Conservation (phyloP, 2,888 invertebrate genomes). For the Agonopterix arenella region DNA sequence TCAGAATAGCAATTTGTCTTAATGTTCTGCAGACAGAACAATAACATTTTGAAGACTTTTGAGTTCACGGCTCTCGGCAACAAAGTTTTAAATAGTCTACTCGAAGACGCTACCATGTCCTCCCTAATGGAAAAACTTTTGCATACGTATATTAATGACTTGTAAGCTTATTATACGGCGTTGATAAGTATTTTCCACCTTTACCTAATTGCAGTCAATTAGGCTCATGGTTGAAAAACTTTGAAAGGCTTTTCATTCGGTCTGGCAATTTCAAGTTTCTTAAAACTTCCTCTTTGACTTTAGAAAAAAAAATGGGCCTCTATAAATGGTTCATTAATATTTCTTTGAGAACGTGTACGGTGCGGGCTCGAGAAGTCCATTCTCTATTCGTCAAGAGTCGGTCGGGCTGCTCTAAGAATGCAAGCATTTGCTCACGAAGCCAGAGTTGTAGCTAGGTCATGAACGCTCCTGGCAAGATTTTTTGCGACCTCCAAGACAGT, state of each 20-base stretch:
- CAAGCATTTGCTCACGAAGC: conserved; percentile 14
- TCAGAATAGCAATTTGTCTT: conserved; percentile 13
- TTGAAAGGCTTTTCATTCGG: too few relatives aligned
- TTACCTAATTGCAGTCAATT: too few relatives aligned
- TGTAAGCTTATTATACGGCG: conserved; percentile 13
- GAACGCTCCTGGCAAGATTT: neutral
- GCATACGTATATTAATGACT: conserved; percentile 37
- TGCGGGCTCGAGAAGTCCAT: neutral
- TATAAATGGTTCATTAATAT: conserved; percentile 18
- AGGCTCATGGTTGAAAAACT: too few relatives aligned
- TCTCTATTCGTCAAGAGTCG: conserved; percentile 12
- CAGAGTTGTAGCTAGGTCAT: too few relatives aligned
- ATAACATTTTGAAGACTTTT: conserved; percentile 27
- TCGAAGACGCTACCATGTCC: conserved; percentile 25
- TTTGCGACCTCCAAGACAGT: neutral
- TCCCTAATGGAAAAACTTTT: conserved; percentile 42
- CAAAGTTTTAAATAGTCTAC: conserved; percentile 36
- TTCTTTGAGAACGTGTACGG: conserved; percentile 10
- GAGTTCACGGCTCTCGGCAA: conserved; percentile 21
- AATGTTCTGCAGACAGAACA: conserved; percentile 23
- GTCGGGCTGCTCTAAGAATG: conserved; percentile 12
- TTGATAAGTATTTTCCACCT: neutral
- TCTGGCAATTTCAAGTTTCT: too few relatives aligned
- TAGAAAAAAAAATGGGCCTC: neutral
- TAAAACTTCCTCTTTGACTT: neutral